Percentiles rank a stretch among this genome's conserved stretches.
These are phyloP conservation scores for Mustela lutreola DNA, from an alignment of 2,113 vertebrate species.

Conservation along the genomic window DNA sequence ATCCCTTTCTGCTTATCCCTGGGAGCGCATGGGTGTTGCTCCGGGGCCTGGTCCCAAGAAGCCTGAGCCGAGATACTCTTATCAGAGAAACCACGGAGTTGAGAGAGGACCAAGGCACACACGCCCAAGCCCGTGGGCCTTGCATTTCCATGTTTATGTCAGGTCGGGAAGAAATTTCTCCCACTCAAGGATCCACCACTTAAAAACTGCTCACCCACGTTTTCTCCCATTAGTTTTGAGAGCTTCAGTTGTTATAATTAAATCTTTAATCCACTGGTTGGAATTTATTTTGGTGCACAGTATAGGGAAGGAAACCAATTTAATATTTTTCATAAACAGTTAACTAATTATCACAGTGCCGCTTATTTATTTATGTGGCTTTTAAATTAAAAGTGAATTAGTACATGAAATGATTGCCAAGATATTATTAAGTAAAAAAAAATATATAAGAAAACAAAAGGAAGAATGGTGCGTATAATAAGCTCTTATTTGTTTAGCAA, in stretches of 20 bases:
- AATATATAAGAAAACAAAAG: constrained; percentile 7
- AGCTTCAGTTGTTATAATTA: constrained; percentile 53
- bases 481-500: constrained; percentile 47
- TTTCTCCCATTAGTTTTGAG: not conserved
- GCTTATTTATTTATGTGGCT: constrained; percentile 71
- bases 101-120: not conserved
- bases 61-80: not conserved
- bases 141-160: not conserved
- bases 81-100: not conserved
- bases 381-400: constrained; percentile 79
- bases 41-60: not conserved
- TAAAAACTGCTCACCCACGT: not conserved
- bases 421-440: constrained; percentile 64
- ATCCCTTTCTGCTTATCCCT: not conserved
- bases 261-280: constrained; percentile 58
- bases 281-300: constrained; percentile 57
- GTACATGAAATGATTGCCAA: constrained; percentile 56
- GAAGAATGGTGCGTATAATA: not conserved
- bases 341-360: constrained; percentile 58
- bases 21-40: rapidly evolving
- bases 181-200: not conserved
- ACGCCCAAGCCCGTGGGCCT: not conserved
- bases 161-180: not conserved
- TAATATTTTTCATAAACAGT: constrained; percentile 71
- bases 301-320: constrained; percentile 61